These are phyloP conservation scores for Bursaphelenchus okinawaensis DNA, from an alignment of 2,888 invertebrate species.

Conservation along the genomic window DNA sequence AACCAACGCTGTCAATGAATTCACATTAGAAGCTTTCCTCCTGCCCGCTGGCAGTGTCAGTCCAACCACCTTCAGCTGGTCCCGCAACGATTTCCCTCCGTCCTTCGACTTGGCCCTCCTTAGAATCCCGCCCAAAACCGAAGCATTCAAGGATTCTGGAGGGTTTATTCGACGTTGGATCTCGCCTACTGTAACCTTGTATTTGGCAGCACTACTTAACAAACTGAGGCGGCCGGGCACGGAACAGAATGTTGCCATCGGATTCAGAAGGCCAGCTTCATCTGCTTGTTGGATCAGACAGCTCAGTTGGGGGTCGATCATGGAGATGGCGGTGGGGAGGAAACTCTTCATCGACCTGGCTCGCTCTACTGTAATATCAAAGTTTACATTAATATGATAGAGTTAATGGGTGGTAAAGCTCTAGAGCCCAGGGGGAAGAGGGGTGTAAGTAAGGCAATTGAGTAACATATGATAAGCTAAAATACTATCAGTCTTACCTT, in stretches of 20 bases:
- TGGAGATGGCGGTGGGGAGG: background rate
- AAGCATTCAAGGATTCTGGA: constrained; percentile 41
- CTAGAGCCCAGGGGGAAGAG: too few relatives aligned
- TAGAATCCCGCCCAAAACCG: constrained; percentile 38
- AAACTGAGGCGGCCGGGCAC: constrained; percentile 37
- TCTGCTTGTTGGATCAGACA: constrained; percentile 6
- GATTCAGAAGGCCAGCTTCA: constrained; percentile 21
- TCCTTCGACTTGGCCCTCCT: constrained; percentile 41
- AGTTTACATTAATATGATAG: too few relatives aligned
- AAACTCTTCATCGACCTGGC: constrained; percentile 10
- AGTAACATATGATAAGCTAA: background rate
- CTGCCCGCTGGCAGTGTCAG: constrained; percentile 36
- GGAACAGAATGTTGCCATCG: constrained; percentile 36
- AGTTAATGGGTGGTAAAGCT: background rate
- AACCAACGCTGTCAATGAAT: constrained; percentile 37
- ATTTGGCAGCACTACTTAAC: constrained; percentile 37
- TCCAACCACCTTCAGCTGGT: constrained; percentile 34
- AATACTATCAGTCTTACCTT: constrained; percentile 8
- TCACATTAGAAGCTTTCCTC: constrained; percentile 38
- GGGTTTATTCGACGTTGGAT: constrained; percentile 33
- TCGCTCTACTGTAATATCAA: constrained; percentile 16
- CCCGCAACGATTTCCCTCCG: constrained; percentile 39
- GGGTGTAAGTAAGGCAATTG: too few relatives aligned
- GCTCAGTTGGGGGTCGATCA: constrained; percentile 16
- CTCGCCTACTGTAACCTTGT: constrained; percentile 42